Evolutionary conservation across 1,140 invertebrate genomes (phyloP), one percentile per base, ranked within the genome.

Genomic region (Trichonephila clavata): DNA sequence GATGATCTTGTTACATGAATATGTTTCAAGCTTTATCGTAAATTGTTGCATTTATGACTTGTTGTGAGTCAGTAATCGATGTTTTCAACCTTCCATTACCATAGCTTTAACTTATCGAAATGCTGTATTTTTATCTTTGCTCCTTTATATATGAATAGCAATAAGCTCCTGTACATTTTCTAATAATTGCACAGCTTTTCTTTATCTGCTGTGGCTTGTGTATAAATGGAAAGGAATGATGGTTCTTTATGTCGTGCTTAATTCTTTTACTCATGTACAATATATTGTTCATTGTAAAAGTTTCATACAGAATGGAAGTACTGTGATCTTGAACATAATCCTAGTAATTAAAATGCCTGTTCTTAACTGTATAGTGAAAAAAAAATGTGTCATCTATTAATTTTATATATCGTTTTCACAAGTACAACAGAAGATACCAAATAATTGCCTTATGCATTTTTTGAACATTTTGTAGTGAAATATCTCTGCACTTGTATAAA

Each of bases 61-160:
- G n/a, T 24, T n/a, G 83, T 27, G 57, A 57, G 83, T 84, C 57
- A 3, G 83, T 84, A 60, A 84, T 84, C 20, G n/a, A 84, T 84
- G 60, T 60, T 84, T 84, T 59, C 83, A 59, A 59, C 57, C 83
- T 84, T 60, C 57, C 57, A 84, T 59, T 84, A 84, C 13, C 83
- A 60, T 84, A 59, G 43, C 57, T 84, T 57, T n/a, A 60, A 71
- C 71, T 90, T 61, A 39, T 14, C 32, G 89, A 90, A 90, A 90
- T 90, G 77, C 89, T 90, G 89, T 81, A 90, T 90, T 81, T 90
- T 80, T 90, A 81, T 81, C 63, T 60, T 4, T 81, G 71, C 39
- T 81, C 20, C 32, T 81, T 61, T 50, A 43, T n/a, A 43, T 77
- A 24, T 89, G 50, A 43, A 71, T 50, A 89, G 87, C 87, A 89